Base-by-base conservation (phyloP, 2,797 vertebrate species). In the Urosaurus nigricauda region DNA sequence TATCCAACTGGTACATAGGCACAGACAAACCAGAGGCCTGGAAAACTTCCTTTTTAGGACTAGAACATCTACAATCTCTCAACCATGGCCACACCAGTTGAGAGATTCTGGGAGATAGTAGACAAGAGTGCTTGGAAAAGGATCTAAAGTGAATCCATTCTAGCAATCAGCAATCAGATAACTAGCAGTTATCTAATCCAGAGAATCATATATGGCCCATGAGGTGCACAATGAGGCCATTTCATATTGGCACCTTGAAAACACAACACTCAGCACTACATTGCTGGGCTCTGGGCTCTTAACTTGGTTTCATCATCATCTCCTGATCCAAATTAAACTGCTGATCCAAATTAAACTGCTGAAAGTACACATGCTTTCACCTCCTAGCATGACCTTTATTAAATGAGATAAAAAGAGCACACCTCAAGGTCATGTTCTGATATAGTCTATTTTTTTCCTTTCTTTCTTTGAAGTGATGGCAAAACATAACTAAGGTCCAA, bases 341-440 rank as follows among this genome's bases (percentile, higher is more conserved):
- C 71, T 71, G 32, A 79, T n/a, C n/a, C n/a, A 43, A 43, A 43
- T 43, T 43, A 43, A 43, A 5, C 71, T 53, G 40, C 71, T 71
- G 37, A 79, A 90, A 85, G 16, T 58, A 84, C 60, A 74, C 74
- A 43, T 56, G 40, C 11, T 8, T 83, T 35, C 35, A 63, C 21
- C 47, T 68, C n/a, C 19, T 53, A 65, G 21, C 9, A 56, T 0
- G 11, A 26, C 58, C 47, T 58, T 26, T 40, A 80, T 74, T 83
- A 83, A 85, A 65, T 37, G 75, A 11, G 21, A 16, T 63, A 11
- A 24, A 53, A 73, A 71, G 70, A 71, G 26, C 37, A 68, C 78
- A 40, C 60, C 12, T 90, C 17, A 74, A 78, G 73, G 60, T 92
- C 83, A 80, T 53, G 16, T 83, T 90, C 51, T 60, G 78, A 21